Conservation (phyloP, 2,113 vertebrate genomes). For the Actinemys pallida region DNA sequence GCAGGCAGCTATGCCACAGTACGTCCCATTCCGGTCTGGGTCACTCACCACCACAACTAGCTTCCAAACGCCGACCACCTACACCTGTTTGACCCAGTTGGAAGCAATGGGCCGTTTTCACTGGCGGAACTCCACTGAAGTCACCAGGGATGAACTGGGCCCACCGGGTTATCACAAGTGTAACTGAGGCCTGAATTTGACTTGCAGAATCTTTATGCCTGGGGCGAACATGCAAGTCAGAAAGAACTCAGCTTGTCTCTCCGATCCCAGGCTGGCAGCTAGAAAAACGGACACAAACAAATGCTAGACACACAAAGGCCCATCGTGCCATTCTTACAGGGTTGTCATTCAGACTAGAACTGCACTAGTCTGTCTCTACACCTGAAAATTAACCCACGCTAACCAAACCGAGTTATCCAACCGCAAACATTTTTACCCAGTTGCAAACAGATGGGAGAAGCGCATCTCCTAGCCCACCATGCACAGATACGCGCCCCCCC, state of each 20-base stretch:
- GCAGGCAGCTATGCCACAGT: neutral
- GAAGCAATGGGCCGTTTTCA: neutral
- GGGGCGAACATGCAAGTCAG: neutral
- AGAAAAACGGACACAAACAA: no score
- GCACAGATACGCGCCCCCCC: accelerated
- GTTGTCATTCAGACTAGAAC: neutral
- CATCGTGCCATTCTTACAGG: neutral
- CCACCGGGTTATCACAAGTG: neutral
- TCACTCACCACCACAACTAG: accelerated
- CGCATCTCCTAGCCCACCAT: accelerated
- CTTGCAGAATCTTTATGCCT: neutral
- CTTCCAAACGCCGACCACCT: accelerated
- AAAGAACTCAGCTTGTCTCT: neutral
- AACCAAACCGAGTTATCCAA: neutral
- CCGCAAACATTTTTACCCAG: neutral
- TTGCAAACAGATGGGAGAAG: accelerated
- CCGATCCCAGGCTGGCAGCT: no score
- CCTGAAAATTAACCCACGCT: neutral
- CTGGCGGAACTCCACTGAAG: neutral
- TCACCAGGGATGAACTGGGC: neutral
- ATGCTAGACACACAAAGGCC: neutral
- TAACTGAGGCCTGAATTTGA: neutral
- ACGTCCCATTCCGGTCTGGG: neutral
- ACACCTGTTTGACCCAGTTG: neutral
- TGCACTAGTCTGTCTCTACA: neutral